Evolutionary conservation across 2,797 vertebrate genomes (phyloP).

Genomic region (Mus minutoides): DNA sequence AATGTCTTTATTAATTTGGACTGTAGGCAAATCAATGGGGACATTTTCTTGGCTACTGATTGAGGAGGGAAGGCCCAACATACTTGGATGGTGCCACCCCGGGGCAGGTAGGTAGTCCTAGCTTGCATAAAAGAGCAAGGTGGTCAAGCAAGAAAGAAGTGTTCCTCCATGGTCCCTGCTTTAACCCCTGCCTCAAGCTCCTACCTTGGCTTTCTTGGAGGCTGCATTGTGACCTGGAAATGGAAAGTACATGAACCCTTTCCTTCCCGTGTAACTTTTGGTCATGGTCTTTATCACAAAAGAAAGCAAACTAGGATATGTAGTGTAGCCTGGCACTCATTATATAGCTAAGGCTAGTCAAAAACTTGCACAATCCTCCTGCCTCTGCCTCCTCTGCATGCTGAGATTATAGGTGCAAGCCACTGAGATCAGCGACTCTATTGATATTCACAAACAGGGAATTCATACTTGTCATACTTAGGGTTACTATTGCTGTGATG

Average conservation of each 20-base stretch:
- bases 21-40: not conserved
- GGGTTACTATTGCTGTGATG: not conserved
- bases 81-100: not conserved
- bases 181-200: not conserved
- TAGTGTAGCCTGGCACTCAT: not conserved
- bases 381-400: not conserved
- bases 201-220: not conserved
- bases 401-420: not conserved
- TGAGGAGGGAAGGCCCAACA: not conserved
- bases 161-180: not conserved
- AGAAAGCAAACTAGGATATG: not conserved
- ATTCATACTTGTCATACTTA: not conserved
- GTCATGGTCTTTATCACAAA: not conserved
- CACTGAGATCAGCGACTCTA: not conserved
- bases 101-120: not conserved
- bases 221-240: not conserved
- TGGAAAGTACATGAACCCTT: too few species aligned
- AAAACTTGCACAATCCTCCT: not conserved
- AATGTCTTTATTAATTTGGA: not conserved
- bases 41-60: not conserved
- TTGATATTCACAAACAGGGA: slow-evolving; percentile 21
- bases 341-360: not conserved
- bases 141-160: not conserved
- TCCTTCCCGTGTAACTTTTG: not conserved
- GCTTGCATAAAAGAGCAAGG: not conserved